Evolutionary conservation across 2,888 invertebrate genomes (phyloP).

Genomic region (Apamea monoglypha): DNA sequence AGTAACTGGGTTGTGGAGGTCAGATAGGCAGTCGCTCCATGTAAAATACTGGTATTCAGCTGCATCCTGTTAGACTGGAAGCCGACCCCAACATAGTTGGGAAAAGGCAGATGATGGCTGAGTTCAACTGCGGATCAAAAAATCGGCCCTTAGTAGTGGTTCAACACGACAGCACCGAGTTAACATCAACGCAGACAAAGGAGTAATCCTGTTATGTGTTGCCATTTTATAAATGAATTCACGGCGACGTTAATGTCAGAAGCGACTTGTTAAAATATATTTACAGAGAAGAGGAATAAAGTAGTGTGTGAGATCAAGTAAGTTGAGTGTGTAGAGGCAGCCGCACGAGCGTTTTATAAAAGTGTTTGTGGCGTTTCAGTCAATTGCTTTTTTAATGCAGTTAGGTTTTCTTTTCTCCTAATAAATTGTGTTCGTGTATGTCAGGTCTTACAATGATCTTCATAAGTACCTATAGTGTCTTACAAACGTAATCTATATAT

Average conservation of each 20-base stretch:
- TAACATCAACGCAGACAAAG: constrained; percentile 36
- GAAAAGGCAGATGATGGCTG: too few relatives aligned
- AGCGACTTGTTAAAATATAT: constrained; percentile 29
- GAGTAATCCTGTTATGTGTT: constrained; percentile 50
- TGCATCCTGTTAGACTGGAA: too few relatives aligned
- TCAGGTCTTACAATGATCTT: background rate
- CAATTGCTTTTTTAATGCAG: background rate
- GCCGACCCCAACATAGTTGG: too few relatives aligned
- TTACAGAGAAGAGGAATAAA: constrained; percentile 14
- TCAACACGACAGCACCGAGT: constrained; percentile 21
- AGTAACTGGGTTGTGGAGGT: too few relatives aligned
- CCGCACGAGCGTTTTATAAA: constrained; percentile 13
- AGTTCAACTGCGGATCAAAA: too few relatives aligned
- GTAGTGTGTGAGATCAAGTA: constrained; percentile 15
- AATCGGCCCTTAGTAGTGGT: constrained; percentile 33
- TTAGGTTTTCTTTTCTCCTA: background rate
- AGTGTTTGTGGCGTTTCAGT: background rate
- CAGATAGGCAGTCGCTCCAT: too few relatives aligned
- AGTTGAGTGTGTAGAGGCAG: background rate
- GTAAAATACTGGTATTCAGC: too few relatives aligned
- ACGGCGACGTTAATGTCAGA: constrained; percentile 20
- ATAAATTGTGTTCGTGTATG: background rate
- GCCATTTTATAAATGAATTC: constrained; percentile 56
- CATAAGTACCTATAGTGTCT: background rate
- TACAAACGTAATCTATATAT: background rate